Conservation (phyloP, 2,888 invertebrate species). For the Aporophyla nigra region DNA sequence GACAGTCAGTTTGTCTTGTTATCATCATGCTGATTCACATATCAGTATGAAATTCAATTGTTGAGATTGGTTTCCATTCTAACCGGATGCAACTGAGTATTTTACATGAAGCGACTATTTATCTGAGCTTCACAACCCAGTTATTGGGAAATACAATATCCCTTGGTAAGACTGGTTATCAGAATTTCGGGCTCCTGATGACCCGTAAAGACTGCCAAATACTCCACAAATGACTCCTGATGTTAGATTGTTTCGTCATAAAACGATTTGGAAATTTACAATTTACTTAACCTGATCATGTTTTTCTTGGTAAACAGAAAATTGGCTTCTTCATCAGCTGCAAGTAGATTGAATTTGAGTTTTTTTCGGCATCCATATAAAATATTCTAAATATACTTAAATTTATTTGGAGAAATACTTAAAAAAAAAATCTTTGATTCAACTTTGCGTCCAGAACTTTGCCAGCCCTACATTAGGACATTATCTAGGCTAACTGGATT, state of each 20-base stretch:
- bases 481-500: constrained; percentile 60
- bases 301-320: not conserved
- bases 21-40: not conserved
- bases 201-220: too few relatives aligned
- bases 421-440: not conserved
- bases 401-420: too few relatives aligned
- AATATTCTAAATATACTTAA: too few relatives aligned
- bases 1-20: not conserved
- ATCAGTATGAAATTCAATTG: too few relatives aligned
- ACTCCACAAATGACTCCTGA: too few relatives aligned
- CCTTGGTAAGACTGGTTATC: too few relatives aligned
- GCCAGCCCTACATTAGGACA: constrained; percentile 49
- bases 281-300: not conserved
- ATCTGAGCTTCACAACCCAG: too few relatives aligned
- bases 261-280: not conserved
- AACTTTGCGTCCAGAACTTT: not conserved
- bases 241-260: not conserved
- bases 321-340: not conserved
- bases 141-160: too few relatives aligned
- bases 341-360: not conserved
- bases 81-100: too few relatives aligned
- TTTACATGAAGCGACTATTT: too few relatives aligned
- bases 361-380: not conserved
- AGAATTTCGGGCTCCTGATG: too few relatives aligned
- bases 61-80: too few relatives aligned